Evolutionary conservation across 2,888 invertebrate genomes (phyloP).

Genomic region (Syrista parreyssii): DNA sequence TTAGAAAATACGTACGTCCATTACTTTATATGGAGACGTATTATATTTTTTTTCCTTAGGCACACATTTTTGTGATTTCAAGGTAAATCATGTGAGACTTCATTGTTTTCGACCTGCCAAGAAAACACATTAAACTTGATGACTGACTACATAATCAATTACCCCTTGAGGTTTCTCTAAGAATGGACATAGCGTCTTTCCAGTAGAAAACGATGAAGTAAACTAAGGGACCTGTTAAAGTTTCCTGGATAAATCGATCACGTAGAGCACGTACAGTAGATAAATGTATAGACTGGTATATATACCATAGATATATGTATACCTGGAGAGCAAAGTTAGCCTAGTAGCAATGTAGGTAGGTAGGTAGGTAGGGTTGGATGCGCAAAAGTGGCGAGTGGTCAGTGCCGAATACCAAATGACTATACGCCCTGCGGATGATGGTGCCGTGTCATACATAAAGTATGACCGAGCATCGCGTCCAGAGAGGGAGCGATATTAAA

Average conservation of each 20-base stretch:
- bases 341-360: constrained; percentile 22
- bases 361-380: constrained; percentile 49
- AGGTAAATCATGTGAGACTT: background rate
- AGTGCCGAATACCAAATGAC: constrained; percentile 64
- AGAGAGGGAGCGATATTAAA: constrained; percentile 37
- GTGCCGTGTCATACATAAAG: constrained; percentile 61
- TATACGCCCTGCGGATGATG: constrained; percentile 48
- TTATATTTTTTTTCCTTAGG: background rate
- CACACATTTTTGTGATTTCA: background rate
- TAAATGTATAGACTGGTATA: background rate
- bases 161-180: background rate
- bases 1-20: background rate
- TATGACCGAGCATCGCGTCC: constrained; percentile 51
- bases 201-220: background rate
- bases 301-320: background rate
- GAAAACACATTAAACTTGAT: background rate
- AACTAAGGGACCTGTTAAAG: background rate
- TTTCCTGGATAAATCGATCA: background rate
- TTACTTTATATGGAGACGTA: background rate
- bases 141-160: background rate
- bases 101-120: background rate
- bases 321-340: background rate
- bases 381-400: constrained; percentile 62
- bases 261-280: background rate
- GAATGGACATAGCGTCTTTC: background rate